Conservation (phyloP, 1,140 invertebrate species). For the Teleogryllus occipitalis region DNA sequence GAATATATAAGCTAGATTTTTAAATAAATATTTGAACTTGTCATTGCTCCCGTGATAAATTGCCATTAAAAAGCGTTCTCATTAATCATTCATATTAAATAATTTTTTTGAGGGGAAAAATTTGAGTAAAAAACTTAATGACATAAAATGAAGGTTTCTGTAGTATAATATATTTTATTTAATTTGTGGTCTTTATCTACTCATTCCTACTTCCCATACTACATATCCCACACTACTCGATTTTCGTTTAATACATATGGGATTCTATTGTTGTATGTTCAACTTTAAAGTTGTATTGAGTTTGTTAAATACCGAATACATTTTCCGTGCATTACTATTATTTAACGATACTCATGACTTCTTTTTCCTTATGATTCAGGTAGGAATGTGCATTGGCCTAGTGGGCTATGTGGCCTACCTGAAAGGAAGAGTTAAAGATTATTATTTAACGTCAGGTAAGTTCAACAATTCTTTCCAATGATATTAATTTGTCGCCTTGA, state of each 20-base stretch:
- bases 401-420: not conserved
- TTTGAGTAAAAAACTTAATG: too few relatives aligned
- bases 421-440: not conserved
- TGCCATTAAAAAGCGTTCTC: too few relatives aligned
- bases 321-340: too few relatives aligned
- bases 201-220: not conserved
- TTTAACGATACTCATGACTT: too few relatives aligned
- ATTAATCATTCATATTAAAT: too few relatives aligned
- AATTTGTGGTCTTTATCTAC: too few relatives aligned
- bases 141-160: too few relatives aligned
- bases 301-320: not conserved
- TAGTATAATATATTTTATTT: too few relatives aligned
- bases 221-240: not conserved
- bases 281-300: not conserved
- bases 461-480: not conserved
- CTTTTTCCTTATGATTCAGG: not conserved
- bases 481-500: not conserved
- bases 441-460: not conserved
- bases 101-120: too few relatives aligned
- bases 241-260: not conserved
- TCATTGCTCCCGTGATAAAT: too few relatives aligned
- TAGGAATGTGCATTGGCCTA: not conserved
- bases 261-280: not conserved
- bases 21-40: too few relatives aligned
- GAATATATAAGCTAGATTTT: too few relatives aligned